Conservation (phyloP, 2,797 vertebrate species). For the Hyperoplus immaculatus region DNA sequence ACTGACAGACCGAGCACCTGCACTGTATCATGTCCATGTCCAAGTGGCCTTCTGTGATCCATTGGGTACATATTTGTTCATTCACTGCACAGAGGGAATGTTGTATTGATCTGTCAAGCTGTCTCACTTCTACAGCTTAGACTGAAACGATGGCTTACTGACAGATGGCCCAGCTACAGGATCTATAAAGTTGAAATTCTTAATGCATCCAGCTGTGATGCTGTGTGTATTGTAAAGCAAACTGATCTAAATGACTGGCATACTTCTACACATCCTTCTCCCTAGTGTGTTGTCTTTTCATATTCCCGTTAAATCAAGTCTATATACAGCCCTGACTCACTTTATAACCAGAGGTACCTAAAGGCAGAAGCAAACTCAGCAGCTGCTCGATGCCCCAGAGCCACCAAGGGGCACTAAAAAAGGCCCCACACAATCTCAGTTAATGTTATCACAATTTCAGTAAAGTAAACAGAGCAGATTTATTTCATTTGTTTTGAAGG, state of each 20-base stretch:
- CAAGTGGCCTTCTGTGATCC: slow-evolving; percentile 60
- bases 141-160: slow-evolving; percentile 69
- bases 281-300: slow-evolving; percentile 16
- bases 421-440: not conserved
- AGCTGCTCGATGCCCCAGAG: not conserved
- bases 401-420: slow-evolving; percentile 6
- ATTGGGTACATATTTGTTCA: slow-evolving; percentile 64
- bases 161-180: slow-evolving; percentile 38
- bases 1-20: slow-evolving; percentile 28
- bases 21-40: slow-evolving; percentile 45
- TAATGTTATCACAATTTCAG: no score
- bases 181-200: slow-evolving; percentile 34
- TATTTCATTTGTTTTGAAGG: not conserved
- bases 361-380: slow-evolving; percentile 6
- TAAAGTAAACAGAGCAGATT: not conserved
- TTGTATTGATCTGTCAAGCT: slow-evolving; percentile 74
- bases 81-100: slow-evolving; percentile 70
- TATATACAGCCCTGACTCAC: slow-evolving; percentile 1
- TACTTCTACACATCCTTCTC: not conserved
- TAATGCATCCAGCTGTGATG: slow-evolving; percentile 12
- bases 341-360: slow-evolving; percentile 29
- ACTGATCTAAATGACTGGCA: slow-evolving; percentile 28
- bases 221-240: slow-evolving; percentile 24
- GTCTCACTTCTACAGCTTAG: slow-evolving; percentile 66
- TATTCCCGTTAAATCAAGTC: slow-evolving; percentile 30